Conservation (phyloP, 1,140 invertebrate species). For the Antheraea mylitta region DNA sequence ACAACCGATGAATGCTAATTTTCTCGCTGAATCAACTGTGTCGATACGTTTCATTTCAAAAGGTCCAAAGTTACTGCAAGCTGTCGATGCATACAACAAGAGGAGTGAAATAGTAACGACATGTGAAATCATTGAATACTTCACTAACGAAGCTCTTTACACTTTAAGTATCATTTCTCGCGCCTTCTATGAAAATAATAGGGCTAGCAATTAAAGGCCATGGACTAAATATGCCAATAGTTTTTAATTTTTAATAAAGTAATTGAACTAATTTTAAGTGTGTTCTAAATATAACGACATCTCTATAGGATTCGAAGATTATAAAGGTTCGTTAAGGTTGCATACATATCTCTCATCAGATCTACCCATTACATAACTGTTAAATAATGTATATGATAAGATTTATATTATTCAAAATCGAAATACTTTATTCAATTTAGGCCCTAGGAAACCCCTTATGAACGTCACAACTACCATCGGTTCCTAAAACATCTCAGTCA, state of each 20-base stretch:
- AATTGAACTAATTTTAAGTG: background rate
- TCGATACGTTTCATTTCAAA: background rate
- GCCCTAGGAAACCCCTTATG: too few species aligned
- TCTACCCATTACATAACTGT: too few species aligned
- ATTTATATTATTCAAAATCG: too few species aligned
- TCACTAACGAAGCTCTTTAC: conserved; percentile 27
- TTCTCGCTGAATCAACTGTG: conserved; percentile 1
- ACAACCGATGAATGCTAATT: background rate
- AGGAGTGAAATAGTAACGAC: conserved; percentile 15
- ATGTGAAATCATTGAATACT: conserved; percentile 17
- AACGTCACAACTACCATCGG: too few species aligned
- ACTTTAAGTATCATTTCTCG: conserved; percentile 17
- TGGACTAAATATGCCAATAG: background rate
- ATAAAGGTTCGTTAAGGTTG: too few species aligned
- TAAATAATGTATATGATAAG: too few species aligned
- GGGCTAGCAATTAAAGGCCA: background rate
- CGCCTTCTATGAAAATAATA: background rate
- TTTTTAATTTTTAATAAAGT: background rate
- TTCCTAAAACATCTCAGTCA: too few species aligned
- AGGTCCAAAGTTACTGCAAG: background rate
- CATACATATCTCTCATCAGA: too few species aligned
- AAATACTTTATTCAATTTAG: too few species aligned
- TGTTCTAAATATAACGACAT: too few species aligned
- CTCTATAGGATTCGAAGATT: too few species aligned
- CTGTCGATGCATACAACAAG: conserved; percentile 6